A percentile compares a stretch with the other conserved stretches of the same genome.
phyloP scores from a whole-genome alignment of 2,888 invertebrate genomes.

The Cabera pusaria region DNA sequence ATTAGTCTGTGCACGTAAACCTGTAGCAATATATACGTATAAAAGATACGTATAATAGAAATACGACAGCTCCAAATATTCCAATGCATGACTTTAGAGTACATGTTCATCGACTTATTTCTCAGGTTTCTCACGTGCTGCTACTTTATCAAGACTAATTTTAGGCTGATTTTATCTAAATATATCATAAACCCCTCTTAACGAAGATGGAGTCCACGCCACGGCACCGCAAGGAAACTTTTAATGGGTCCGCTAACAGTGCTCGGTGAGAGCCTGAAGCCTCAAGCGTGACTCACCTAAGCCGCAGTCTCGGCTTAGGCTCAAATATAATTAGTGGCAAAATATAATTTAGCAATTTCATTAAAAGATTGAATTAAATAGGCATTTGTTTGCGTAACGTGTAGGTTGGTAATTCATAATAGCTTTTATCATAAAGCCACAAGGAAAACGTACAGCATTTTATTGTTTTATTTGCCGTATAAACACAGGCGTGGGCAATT shows the following conservation, averaged over 20 bases:
- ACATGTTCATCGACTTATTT: background rate
- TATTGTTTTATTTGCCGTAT: too few species aligned
- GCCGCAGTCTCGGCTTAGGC: conserved; percentile 8
- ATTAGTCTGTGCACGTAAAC: conserved; percentile 11
- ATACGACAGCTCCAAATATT: too few species aligned
- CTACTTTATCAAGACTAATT: conserved; percentile 1
- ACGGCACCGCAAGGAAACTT: conserved; percentile 42
- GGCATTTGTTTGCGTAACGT: too few species aligned
- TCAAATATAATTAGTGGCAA: too few species aligned
- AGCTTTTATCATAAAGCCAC: too few species aligned
- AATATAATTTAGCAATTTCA: too few species aligned
- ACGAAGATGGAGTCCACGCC: conserved; percentile 41
- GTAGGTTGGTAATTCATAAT: too few species aligned
- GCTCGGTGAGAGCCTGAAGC: conserved; percentile 6
- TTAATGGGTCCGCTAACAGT: conserved; percentile 46
- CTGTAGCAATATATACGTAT: background rate
- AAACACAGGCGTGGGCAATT: background rate
- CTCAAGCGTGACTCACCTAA: conserved; percentile 18
- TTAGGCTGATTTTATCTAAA: conserved; percentile 24
- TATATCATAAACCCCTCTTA: conserved; percentile 40
- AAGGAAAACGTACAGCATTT: too few species aligned
- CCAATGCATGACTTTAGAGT: conserved; percentile 7
- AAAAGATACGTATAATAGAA: too few species aligned
- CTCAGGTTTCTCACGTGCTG: background rate
- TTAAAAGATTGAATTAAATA: too few species aligned